A percentile compares a stretch with the other conserved stretches of the same genome.
These are phyloP conservation scores for Elymnias hypermnestra DNA, from an alignment of 1,140 invertebrate genomes.

Conservation along the genomic window DNA sequence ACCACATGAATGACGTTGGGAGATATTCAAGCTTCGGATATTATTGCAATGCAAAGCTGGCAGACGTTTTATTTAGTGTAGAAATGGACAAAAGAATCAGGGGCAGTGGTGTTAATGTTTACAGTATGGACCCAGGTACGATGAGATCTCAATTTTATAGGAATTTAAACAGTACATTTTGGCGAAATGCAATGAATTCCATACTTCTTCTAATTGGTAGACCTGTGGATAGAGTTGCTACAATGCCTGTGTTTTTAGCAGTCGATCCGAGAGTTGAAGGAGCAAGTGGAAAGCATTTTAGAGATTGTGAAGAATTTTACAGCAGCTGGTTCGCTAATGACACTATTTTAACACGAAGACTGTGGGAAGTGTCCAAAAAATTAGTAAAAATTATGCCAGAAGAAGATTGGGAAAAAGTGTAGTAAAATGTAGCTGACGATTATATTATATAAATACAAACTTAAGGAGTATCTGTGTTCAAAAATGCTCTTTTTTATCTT, in stretches of 20 bases:
- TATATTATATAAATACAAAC: no score
- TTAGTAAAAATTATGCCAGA: constrained; percentile 30
- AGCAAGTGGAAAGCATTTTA: constrained; percentile 78
- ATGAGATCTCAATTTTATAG: constrained; percentile 85
- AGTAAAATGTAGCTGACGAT: no score
- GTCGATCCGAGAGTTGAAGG: constrained; percentile 78
- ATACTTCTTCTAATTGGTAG: constrained; percentile 53
- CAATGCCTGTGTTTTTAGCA: constrained; percentile 83
- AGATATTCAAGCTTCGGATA: constrained; percentile 59
- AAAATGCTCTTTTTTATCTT: no score
- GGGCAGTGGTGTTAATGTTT: constrained; percentile 80
- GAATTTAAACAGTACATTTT: constrained; percentile 74
- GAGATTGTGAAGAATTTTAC: constrained; percentile 71
- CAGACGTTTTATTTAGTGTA: constrained; percentile 81
- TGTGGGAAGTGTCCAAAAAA: constrained; percentile 41
- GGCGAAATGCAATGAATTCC: constrained; percentile 46
- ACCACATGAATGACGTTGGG: constrained; percentile 76
- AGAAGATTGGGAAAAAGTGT: constrained; percentile 36
- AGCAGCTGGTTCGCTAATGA: constrained; percentile 42
- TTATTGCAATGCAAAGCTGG: constrained; percentile 86
- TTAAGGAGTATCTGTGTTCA: no score
- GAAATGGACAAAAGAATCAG: constrained; percentile 78
- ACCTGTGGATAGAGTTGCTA: constrained; percentile 80
- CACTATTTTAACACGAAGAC: constrained; percentile 22
- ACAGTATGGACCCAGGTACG: constrained; percentile 87